These are phyloP conservation scores for Oxytorus armatus DNA, from an alignment of 2,888 invertebrate species.

Conservation along the genomic window DNA sequence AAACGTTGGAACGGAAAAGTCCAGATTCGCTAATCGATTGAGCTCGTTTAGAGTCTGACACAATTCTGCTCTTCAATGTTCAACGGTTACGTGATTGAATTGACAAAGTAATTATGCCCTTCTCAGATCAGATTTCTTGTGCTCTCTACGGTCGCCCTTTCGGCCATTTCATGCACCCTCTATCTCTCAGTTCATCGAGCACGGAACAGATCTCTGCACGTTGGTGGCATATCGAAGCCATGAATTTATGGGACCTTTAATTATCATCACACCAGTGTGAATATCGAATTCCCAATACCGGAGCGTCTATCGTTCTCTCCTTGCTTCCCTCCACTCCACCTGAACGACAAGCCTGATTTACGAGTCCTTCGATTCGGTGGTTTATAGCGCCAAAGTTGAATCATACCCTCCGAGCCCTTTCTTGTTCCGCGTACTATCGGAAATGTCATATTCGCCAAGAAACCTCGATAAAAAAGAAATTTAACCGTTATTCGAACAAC, in stretches of 20 bases:
- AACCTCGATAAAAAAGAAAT: slow-evolving; percentile 22
- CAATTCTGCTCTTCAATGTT: not conserved
- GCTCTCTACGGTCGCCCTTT: slow-evolving; percentile 15
- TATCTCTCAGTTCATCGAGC: slow-evolving; percentile 9
- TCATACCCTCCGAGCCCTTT: slow-evolving; percentile 8
- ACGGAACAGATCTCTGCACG: slow-evolving; percentile 16
- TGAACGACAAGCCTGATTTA: slow-evolving; percentile 56
- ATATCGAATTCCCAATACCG: slow-evolving; percentile 66
- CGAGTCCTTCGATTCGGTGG: slow-evolving; percentile 44
- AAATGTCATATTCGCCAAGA: not conserved
- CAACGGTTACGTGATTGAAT: slow-evolving; percentile 56
- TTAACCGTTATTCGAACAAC: not conserved
- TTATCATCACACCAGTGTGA: slow-evolving; percentile 64
- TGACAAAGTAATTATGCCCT: slow-evolving; percentile 37
- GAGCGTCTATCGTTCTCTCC: slow-evolving; percentile 24
- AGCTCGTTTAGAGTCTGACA: too few relatives aligned
- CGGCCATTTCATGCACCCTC: not conserved
- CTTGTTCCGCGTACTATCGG: not conserved
- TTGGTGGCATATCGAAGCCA: slow-evolving; percentile 64
- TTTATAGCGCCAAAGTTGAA: slow-evolving; percentile 42
- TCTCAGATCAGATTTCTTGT: slow-evolving; percentile 56
- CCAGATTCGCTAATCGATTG: too few relatives aligned
- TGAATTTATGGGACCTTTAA: slow-evolving; percentile 68
- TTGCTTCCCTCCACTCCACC: not conserved
- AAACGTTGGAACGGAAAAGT: too few relatives aligned